A percentile compares a stretch with the other conserved stretches of the same genome.
These are phyloP conservation scores for Parascotia fuliginaria DNA, from an alignment of 2,888 invertebrate genomes.

Conservation along the genomic window DNA sequence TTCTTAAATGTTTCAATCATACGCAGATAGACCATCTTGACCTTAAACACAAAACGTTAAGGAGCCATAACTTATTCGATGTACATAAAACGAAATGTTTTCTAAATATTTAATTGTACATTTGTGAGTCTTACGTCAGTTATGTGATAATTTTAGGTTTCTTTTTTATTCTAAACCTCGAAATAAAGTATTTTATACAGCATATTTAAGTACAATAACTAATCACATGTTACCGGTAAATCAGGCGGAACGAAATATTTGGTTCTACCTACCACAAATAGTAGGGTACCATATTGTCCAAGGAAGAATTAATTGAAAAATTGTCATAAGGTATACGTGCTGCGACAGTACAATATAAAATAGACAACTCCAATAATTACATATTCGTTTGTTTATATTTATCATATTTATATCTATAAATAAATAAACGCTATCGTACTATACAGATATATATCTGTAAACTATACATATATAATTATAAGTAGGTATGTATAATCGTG, in stretches of 20 bases:
- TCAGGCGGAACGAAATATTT: background rate
- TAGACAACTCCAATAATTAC: too few relatives aligned
- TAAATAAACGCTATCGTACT: too few relatives aligned
- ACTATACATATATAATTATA: too few relatives aligned
- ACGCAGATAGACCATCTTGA: slow-evolving; percentile 6
- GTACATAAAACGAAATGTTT: background rate
- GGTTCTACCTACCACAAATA: background rate
- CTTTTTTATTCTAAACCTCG: slow-evolving; percentile 6
- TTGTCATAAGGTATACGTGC: too few relatives aligned
- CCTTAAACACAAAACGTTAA: slow-evolving; percentile 5
- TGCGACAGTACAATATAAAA: too few relatives aligned
- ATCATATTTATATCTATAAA: too few relatives aligned
- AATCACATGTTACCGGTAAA: slow-evolving; percentile 7
- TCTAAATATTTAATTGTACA: slow-evolving; percentile 12
- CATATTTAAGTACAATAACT: slow-evolving; percentile 7
- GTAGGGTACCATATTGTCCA: too few relatives aligned
- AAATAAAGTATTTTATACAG: slow-evolving; percentile 6
- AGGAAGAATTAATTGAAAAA: too few relatives aligned
- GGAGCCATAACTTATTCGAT: background rate
- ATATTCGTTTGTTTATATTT: too few relatives aligned
- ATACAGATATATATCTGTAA: too few relatives aligned
- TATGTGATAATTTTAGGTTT: slow-evolving; percentile 14
- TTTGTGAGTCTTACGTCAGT: slow-evolving; percentile 4
- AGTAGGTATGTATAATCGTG: too few relatives aligned
- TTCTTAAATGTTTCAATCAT: slow-evolving; percentile 29